A percentile compares a stretch with the other conserved stretches of the same genome.
Evolutionary conservation across 2,888 invertebrate species (phyloP).

Genomic region (Synanthedon andrenaeformis): DNA sequence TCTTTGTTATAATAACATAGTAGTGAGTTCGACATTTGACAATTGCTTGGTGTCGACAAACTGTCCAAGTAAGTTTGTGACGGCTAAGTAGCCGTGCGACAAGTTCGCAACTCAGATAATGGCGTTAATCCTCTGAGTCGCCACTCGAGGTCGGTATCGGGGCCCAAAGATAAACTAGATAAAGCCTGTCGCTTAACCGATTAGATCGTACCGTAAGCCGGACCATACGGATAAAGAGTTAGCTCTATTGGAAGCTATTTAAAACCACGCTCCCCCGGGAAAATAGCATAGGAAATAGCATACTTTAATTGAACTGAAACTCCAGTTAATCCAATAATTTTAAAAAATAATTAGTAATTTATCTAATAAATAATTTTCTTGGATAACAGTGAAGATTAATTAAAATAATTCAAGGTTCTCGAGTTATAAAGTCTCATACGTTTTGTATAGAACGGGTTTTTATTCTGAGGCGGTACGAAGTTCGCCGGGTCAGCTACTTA

Average conservation of each 20-base stretch:
- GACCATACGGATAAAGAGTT: neutral
- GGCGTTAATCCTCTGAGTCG: conserved; percentile 37
- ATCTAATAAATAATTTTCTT: too few relatives aligned
- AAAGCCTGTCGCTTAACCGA: conserved; percentile 39
- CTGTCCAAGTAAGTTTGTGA: conserved; percentile 23
- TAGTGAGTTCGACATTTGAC: neutral
- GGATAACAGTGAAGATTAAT: too few relatives aligned
- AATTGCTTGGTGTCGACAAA: conserved; percentile 9
- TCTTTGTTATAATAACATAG: too few relatives aligned
- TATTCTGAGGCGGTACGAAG: too few relatives aligned
- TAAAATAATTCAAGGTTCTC: too few relatives aligned
- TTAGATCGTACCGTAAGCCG: conserved; percentile 17
- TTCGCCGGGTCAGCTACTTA: too few relatives aligned
- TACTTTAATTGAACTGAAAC: too few relatives aligned
- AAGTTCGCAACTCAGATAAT: conserved; percentile 45
- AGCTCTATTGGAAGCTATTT: neutral
- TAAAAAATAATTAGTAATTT: neutral
- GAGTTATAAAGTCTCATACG: too few relatives aligned
- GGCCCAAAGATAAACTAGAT: conserved; percentile 37
- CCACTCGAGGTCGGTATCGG: conserved; percentile 23
- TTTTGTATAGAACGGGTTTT: too few relatives aligned
- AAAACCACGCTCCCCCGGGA: neutral
- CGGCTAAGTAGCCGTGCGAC: conserved; percentile 36
- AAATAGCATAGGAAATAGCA: too few relatives aligned
- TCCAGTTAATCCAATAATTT: neutral